Evolutionary conservation across 2,797 vertebrate genomes (phyloP).

Genomic region (Notolepis coatsorum): DNA sequence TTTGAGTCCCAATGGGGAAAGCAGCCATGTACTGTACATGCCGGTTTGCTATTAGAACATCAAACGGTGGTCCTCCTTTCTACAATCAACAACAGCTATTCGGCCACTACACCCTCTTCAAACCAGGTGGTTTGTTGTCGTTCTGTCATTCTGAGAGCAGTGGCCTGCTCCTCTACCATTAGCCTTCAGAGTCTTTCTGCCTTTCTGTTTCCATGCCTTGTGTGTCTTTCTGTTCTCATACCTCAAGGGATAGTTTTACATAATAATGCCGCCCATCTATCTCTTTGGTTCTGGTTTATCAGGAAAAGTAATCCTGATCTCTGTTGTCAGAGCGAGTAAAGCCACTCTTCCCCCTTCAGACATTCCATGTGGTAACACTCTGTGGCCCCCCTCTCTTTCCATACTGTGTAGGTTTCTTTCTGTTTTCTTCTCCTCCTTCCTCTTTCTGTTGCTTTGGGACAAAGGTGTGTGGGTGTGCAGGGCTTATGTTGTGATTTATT

Average conservation of each 20-base stretch:
- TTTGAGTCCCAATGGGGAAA: no score
- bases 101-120: constrained; percentile 23
- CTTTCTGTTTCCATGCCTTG: no score
- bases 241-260: no score
- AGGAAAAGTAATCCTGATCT: constrained; percentile 21
- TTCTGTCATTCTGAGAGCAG: not conserved
- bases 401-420: not conserved
- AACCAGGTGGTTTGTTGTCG: not conserved
- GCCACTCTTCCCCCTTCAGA: not conserved
- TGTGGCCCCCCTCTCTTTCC: not conserved
- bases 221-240: no score
- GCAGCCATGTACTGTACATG: constrained; percentile 19
- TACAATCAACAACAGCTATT: no score
- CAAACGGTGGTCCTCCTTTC: constrained; percentile 13
- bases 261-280: not conserved
- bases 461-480: no score
- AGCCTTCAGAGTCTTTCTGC: not conserved
- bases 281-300: not conserved
- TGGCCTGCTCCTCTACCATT: not conserved
- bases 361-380: not conserved
- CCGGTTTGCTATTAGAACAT: constrained; percentile 20
- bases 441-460: not conserved
- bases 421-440: not conserved
- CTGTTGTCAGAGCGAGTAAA: not conserved
- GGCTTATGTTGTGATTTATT: no score